Evolutionary conservation across 2,888 invertebrate genomes (phyloP), one percentile per base, ranked within the genome.

Genomic region (Cataglyphis rosenhaueri): DNA sequence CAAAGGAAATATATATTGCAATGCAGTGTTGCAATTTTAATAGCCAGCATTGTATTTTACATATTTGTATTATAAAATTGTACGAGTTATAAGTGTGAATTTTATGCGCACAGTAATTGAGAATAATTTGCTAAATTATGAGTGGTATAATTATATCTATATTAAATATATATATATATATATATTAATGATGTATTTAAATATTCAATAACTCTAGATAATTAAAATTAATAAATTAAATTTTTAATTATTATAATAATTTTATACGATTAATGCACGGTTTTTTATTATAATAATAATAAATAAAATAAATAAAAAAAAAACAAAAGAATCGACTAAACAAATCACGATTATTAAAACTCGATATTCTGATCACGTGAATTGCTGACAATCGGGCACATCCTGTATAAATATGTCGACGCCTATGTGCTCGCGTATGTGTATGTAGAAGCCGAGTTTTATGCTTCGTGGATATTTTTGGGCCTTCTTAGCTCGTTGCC

Each of bases 381-480:
- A 29, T 10, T 25, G 61, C 35, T 64, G 35, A 55, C 38, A 75
- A 66, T 73, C 12, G 6, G 21, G 41, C 18, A 62, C 32, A 62
- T 25, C 12, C 21, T 41, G 48, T 61, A 57, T 32, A 32, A 0
- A 32, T 38, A 78, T 57, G 29, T 73, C 61, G 59, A 41, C 64
- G 68, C 25, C 70, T 73, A 48, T 75, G 66, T 75, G 52, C 61
- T 29, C 29, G 52, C 3, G 48, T 65, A 65, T 57, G 64, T 52
- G 61, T 81, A 75, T 71, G 76, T 57, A 81, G 85, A 75, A 84
- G 81, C 73, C 83, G 82, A 76, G 76, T 88, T 88, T 87, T 88
- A 86, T 86, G 86, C 84, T 87, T 81, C 84, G 74, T 86, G 83
- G 88, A 83, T 87, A 89, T 86, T 86, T 90, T 87, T 61, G 86